A percentile compares a stretch with the other conserved stretches of the same genome.
phyloP scores from a whole-genome alignment of 2,888 invertebrate genomes.

The Xiphydria camelus region DNA sequence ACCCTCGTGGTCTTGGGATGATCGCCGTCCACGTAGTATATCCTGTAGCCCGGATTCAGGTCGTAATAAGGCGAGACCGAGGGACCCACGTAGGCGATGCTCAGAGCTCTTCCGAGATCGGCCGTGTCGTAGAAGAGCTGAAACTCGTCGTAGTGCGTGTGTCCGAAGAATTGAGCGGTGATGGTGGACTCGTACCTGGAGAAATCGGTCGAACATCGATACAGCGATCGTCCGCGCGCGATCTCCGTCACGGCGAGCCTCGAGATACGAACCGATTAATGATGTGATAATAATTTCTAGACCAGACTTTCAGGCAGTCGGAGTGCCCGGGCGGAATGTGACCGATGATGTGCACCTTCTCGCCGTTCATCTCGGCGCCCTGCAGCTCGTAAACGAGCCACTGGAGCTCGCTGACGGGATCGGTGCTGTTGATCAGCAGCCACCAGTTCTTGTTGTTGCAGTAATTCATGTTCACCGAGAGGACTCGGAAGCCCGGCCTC shows the following conservation, averaged over 20 bases:
- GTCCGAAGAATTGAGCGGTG: constrained; percentile 89
- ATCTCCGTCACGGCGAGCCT: too few relatives aligned
- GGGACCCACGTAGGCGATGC: constrained; percentile 90
- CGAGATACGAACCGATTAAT: constrained; percentile 66
- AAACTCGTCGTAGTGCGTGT: constrained; percentile 93
- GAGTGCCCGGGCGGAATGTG: constrained; percentile 95
- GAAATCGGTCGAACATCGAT: constrained; percentile 6
- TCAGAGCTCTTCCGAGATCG: constrained; percentile 80
- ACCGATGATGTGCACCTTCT: constrained; percentile 95
- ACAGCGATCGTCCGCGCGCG: background rate
- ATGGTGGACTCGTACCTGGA: constrained; percentile 81
- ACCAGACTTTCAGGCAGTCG: constrained; percentile 94
- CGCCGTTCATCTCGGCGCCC: constrained; percentile 89
- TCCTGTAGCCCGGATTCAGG: constrained; percentile 92
- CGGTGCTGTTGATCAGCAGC: constrained; percentile 91
- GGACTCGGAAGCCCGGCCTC: constrained; percentile 85
- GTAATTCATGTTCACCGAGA: constrained; percentile 96
- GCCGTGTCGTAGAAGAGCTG: constrained; percentile 89
- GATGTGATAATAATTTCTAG: constrained; percentile 89
- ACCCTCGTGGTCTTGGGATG: constrained; percentile 82
- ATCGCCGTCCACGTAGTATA: constrained; percentile 94
- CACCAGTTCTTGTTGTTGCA: constrained; percentile 97
- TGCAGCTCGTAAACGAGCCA: constrained; percentile 95
- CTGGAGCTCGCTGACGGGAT: constrained; percentile 91
- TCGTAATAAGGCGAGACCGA: constrained; percentile 93